Conservation (phyloP, 1,140 invertebrate genomes). For the Anoplolepis gracilipes region DNA sequence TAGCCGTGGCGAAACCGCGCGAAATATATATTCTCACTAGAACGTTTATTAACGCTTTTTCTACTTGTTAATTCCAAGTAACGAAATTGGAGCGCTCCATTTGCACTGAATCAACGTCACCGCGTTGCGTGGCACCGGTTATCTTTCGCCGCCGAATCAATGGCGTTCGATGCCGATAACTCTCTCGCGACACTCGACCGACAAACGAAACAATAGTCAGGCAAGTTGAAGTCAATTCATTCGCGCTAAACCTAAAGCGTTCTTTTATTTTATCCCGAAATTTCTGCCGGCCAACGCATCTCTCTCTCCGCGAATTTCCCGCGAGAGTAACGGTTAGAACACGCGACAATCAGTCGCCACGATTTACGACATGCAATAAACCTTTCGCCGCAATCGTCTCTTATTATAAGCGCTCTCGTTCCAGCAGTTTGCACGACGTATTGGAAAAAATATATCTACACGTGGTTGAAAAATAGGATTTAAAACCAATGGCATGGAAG, state of each 20-base stretch:
- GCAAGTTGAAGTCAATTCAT: constrained; percentile 49
- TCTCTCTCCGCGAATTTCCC: constrained; percentile 7
- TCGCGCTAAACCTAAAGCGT: constrained; percentile 19
- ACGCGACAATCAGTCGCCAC: constrained; percentile 45
- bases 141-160: constrained; percentile 35
- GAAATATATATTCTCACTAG: constrained; percentile 44
- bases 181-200: constrained; percentile 36
- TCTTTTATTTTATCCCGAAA: constrained; percentile 37
- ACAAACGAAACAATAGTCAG: constrained; percentile 12
- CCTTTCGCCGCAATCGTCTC: constrained; percentile 56
- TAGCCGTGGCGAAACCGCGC: constrained; percentile 33
- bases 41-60: constrained; percentile 63
- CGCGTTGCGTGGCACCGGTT: background rate
- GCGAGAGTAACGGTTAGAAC: constrained; percentile 38
- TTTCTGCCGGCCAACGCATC: background rate
- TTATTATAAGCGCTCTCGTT: constrained; percentile 58
- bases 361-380: constrained; percentile 65
- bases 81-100: constrained; percentile 56
- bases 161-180: constrained; percentile 49
- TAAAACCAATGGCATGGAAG: background rate
- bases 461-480: constrained; percentile 15
- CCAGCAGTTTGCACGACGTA: constrained; percentile 12
- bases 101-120: constrained; percentile 59
- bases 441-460: constrained; percentile 48
- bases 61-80: constrained; percentile 62